Conservation (phyloP, 1,140 invertebrate species). For the Philotrypesis tridentata region DNA sequence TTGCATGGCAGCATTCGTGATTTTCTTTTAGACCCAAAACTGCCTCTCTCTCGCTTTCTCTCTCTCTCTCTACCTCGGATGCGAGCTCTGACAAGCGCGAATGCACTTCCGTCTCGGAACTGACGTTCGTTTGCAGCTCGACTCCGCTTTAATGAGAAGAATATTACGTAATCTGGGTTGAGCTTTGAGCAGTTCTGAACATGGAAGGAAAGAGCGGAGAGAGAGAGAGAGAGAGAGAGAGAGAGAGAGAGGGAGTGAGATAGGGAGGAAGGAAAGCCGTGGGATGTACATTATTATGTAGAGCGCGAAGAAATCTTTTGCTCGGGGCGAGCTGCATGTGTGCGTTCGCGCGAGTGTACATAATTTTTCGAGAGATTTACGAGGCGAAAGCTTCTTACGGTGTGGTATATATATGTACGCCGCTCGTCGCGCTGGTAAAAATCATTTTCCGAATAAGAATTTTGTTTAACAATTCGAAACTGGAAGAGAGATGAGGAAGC, state of each 20-base stretch:
- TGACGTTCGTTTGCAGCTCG: slow-evolving; percentile 22
- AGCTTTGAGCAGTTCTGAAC: not conserved
- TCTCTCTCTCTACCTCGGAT: not conserved
- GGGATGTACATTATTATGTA: slow-evolving; percentile 19
- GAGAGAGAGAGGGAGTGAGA: no score
- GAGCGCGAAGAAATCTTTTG: slow-evolving; percentile 21
- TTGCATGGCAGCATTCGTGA: slow-evolving; percentile 31
- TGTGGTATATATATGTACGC: no score
- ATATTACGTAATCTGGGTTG: slow-evolving; percentile 39
- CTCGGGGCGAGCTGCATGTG: not conserved
- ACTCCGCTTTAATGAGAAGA: slow-evolving; percentile 41
- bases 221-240: not conserved
- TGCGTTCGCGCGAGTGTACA: not conserved
- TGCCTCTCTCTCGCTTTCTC: not conserved
- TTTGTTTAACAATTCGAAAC: no score
- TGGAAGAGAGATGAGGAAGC: no score
- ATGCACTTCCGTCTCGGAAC: not conserved
- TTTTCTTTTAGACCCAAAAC: slow-evolving; percentile 16
- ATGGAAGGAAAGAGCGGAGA: not conserved
- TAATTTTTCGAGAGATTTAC: slow-evolving; percentile 24
- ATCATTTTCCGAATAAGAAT: not conserved
- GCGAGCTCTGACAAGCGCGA: not conserved
- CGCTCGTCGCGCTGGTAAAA: no score
- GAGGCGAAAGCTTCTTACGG: not conserved
- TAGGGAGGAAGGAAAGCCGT: not conserved